Base-by-base conservation (phyloP, 2,888 invertebrate species). In the Disparrhopalites patrizii region DNA sequence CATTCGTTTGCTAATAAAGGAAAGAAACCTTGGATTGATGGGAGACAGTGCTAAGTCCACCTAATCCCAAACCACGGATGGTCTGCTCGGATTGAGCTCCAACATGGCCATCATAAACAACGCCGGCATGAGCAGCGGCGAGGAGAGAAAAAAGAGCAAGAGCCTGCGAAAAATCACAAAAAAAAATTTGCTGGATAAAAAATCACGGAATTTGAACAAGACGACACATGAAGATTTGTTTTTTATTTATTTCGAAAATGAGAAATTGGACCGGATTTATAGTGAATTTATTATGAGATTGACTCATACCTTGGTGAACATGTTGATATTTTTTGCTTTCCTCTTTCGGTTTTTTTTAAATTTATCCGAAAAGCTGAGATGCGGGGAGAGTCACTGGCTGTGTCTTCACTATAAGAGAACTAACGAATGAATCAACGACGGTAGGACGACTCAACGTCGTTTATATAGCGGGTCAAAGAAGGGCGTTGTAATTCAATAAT, bases 31-130 rank as follows among this genome's bases (percentile, higher is more conserved):
- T 67, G 68, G 72, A 23, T 65, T 72, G 70, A 61, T 63, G 56
- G 30, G 65, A 63, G 68, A 69, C 57, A 47, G 62, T 40, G 56
- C 66, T 65, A 30, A 67, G 67, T 68, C 72, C 72, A 51, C 68
- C 70, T 61, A 63, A 68, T 65, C 65, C 65, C 40, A 65, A 52
- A 62, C 72, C 72, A 66, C 70, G 68, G 62, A 72, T 65, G 67
- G 72, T 72, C 58, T 68, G 67, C 62, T 70, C 70, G 64, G 66
- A 61, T 50, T 66, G 57, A 50, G 64, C 55, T 58, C 71, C 73
- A 38, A 73, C 57, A 51, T 67, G 31, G 40, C 55, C 36, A 54
- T 31, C 20, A 38, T 47, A 36, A 20, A 27, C 55, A 28, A 47
- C 65, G 25, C 55, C 57, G 25, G 58, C 47, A 28, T 27, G n/a